Evolutionary conservation across 2,113 vertebrate species (phyloP), one percentile per base, ranked within the genome.

Genomic region (Tetrax tetrax): DNA sequence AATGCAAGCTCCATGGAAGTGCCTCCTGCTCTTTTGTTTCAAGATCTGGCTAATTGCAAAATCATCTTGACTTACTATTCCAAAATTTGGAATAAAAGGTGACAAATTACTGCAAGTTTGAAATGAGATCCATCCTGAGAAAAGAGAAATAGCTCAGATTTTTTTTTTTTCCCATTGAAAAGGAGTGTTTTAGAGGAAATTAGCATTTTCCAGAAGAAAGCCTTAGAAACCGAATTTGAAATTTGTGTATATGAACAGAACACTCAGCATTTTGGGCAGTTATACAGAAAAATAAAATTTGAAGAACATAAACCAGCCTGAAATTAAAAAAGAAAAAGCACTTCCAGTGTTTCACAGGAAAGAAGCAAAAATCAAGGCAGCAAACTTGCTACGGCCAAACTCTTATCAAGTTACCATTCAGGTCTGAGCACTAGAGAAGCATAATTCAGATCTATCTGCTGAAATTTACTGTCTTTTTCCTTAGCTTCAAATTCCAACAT

Each of bases 211-310:
- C 71, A 77, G 75, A 60, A 89, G 77, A 82, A 91, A 91, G 24
- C n/a, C 41, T 93, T 94, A 68, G 78, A 92, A 92, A 88, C 37
- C 38, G 47, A 85, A 57, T 90, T 91, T 85, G 16, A 86, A 68
- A 56, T 87, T 83, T 28, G 15, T 85, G 35, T 83, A 35, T 72
- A 50, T 79, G 77, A 87, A 28, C 57, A 77, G 29, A 91, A 79
- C 57, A 76, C 23, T 82, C 65, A 90, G n/a, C 50, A 74, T 92
- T 95, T 83, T 56, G 54, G 60, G 47, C 68, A 92, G 71, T 88
- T 90, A 41, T 63, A 77, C 37, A 91, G 90, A 87, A 91, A 64
- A 95, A 60, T 86, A 95, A 85, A 90, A 90, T 71, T 25, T 83
- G 88, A 90, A 90, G 50, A 94, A 56, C 33, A 70, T 66, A 87